phyloP scores from a whole-genome alignment of 2,888 invertebrate genomes.

The Leucozona laternaria region DNA sequence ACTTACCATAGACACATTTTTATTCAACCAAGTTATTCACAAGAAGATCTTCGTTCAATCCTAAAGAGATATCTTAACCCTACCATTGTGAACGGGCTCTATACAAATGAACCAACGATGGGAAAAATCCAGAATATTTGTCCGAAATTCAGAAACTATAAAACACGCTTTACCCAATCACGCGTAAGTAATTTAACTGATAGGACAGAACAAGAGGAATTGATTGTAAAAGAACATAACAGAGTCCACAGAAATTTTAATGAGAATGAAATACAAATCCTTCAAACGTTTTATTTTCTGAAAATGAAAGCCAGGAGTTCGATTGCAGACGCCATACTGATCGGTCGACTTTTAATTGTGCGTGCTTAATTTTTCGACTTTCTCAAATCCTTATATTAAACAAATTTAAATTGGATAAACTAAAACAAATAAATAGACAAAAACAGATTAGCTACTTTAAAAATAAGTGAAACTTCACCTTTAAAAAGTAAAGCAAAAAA shows the following conservation, averaged over 20 bases:
- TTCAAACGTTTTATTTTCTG: conserved; percentile 64
- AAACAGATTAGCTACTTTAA: no score
- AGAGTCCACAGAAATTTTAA: conserved; percentile 14
- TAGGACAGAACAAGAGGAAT: background rate
- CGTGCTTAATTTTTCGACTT: no score
- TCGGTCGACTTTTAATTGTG: no score
- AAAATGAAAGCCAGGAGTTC: conserved; percentile 53
- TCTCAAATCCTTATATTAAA: no score
- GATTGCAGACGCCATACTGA: no score
- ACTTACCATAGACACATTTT: conserved; percentile 5
- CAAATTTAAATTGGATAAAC: no score
- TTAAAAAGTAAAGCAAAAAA: no score
- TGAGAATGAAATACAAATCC: conserved; percentile 50
- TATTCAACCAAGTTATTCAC: background rate
- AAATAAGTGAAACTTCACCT: no score
- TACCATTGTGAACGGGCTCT: background rate
- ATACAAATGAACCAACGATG: background rate
- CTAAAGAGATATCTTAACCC: background rate
- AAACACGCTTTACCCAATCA: conserved; percentile 1
- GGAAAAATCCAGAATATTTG: background rate
- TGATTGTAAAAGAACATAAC: background rate
- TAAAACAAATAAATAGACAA: no score
- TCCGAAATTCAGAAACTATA: background rate
- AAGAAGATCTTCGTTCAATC: background rate
- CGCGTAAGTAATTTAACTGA: background rate